Base-by-base conservation (phyloP, 2,797 vertebrate species). In the Labeo calbasu region DNA sequence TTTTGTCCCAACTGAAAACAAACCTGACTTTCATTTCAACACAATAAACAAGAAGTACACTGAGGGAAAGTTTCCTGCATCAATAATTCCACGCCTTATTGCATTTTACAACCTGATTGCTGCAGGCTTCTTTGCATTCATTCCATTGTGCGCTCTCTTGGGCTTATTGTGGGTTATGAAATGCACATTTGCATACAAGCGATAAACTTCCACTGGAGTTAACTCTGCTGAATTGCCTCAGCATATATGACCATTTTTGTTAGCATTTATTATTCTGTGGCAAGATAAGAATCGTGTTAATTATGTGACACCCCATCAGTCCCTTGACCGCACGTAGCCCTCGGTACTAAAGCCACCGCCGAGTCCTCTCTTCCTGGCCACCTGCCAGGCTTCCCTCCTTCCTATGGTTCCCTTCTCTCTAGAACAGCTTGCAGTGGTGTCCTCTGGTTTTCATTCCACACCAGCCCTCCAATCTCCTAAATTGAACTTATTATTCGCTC, bases 401-500 rank as follows among this genome's bases (percentile, higher is more conserved):
- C 69, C 77, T 81, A 83, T 48, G 53, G 68, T 69, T 79, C 83
- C 83, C 85, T 84, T 79, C 85, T 77, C 79, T 87, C 77, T 84
- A 83, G 90, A 92, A 91, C 89, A 91, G 90, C 90, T 89, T 93
- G 93, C 70, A 87, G 90, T 88, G 78, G 92, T 78, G 92, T 92
- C 92, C 94, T 94, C 95, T 96, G 94, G 94, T 95, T 95, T 94
- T 94, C 93, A 95, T 95, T 95, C 91, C 86, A 87, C 79, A 86
- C 88, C 92, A 92, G 89, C 88, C 90, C 91, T 91, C 90, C 93
- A 95, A 95, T 96, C 94, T 95, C 93, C 91, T 94, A 94, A 79
- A 95, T 95, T 95, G 92, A 94, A 93, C 91, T 94, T 93, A 94
- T 96, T 95, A 95, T 96, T 95, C 92, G 94, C 95, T 94, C 94